Percentiles rank a stretch among this genome's conserved stretches.
Evolutionary conservation across 2,113 vertebrate species (phyloP).

Genomic region (Daubentonia madagascariensis): DNA sequence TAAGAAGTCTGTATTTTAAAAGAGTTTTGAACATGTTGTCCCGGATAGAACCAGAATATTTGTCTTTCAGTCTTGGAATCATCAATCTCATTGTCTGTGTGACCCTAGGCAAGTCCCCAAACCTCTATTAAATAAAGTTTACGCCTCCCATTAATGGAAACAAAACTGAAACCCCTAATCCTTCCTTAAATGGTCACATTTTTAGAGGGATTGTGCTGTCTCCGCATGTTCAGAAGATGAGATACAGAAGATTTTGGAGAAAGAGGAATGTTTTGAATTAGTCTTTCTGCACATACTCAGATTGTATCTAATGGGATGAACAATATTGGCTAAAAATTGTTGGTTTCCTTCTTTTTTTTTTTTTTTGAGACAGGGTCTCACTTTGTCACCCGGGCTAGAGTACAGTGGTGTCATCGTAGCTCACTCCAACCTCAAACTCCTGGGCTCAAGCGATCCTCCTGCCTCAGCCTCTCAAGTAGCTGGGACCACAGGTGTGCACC

Average conservation of each 20-base stretch:
- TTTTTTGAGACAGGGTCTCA: too few relatives aligned
- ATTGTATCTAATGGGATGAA: not conserved
- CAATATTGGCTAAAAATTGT: not conserved
- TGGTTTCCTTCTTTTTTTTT: not conserved
- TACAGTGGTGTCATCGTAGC: too few relatives aligned
- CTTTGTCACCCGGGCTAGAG: too few relatives aligned
- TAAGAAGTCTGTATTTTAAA: not conserved
- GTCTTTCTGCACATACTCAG: not conserved
- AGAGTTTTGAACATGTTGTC: not conserved
- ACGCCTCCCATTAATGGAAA: not conserved
- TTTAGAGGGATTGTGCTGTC: not conserved
- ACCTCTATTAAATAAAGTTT: not conserved
- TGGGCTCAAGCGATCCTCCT: too few relatives aligned
- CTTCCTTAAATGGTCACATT: not conserved
- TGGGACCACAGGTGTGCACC: too few relatives aligned
- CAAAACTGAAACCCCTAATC: not conserved
- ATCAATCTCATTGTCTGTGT: not conserved
- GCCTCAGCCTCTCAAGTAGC: too few relatives aligned
- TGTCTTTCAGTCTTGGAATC: not conserved
- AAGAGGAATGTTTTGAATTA: slow-evolving; percentile 9
- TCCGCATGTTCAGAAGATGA: not conserved
- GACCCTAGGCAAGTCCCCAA: not conserved
- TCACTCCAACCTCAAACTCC: too few relatives aligned
- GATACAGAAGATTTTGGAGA: not conserved
- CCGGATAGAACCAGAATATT: not conserved